These are phyloP conservation scores for Marmota flaviventris DNA, from an alignment of 2,113 vertebrate species.

Conservation along the genomic window DNA sequence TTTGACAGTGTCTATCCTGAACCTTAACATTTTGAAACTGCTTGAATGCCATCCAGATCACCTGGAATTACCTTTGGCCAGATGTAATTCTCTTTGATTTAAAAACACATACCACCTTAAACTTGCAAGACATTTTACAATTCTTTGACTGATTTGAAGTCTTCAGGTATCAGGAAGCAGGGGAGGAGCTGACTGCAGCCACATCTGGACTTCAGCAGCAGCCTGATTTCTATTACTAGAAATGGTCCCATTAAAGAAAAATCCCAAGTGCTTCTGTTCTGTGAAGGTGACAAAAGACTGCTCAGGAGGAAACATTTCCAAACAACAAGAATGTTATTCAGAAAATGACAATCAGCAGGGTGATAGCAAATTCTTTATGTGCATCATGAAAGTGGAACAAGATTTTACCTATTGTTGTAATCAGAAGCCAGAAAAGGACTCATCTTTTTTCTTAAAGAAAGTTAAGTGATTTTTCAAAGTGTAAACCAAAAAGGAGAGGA, in stretches of 20 bases:
- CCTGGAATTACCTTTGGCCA: not conserved
- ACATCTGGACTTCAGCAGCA: not conserved
- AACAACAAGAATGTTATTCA: not conserved
- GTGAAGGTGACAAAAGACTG: not conserved
- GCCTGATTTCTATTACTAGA: slow-evolving; percentile 9
- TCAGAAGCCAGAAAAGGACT: not conserved
- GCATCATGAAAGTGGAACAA: not conserved
- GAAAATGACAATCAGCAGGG: slow-evolving; percentile 1
- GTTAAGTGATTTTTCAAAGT: not conserved
- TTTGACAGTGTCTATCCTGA: not conserved
- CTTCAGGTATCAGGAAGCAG: not conserved
- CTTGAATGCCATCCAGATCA: not conserved
- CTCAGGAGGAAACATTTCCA: not conserved
- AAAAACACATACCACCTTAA: not conserved
- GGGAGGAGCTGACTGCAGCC: too few species aligned
- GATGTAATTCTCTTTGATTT: not conserved
- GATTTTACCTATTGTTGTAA: not conserved
- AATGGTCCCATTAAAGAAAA: slow-evolving; percentile 61
- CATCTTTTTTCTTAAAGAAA: not conserved
- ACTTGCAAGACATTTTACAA: not conserved
- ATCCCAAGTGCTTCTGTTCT: not conserved
- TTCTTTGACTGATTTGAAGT: not conserved
- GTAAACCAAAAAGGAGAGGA: not conserved
- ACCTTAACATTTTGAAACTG: not conserved
- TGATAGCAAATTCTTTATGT: not conserved